Evolutionary conservation across 2,888 invertebrate genomes (phyloP), one percentile per base, ranked within the genome.

Genomic region (Phyllotreta striolata): DNA sequence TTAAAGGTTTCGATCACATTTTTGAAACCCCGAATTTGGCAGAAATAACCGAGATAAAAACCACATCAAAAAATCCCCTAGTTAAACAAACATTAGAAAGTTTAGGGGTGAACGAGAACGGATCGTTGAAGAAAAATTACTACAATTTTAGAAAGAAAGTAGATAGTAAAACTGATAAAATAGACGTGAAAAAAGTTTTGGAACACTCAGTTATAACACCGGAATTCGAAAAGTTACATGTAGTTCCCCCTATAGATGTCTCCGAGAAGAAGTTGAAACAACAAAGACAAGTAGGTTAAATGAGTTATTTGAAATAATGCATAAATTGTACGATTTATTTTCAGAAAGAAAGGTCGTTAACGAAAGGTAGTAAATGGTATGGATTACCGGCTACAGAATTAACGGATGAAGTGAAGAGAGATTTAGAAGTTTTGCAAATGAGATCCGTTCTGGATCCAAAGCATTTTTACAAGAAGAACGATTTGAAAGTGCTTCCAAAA

Each of bases 381-480:
- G 87, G 95, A 78, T 84, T 98, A 83, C 90, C 91, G 8, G 93
- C 94, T 0, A 90, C 93, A 9, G 96, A 97, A 81, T 79, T 97
- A 72, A 96, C 95, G 0, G 92, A 94, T 35, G 96, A 97, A 79
- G 82, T 91, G 51, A 91, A 90, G 80, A 91, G 90, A 76, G 97
- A 98, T 81, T 84, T 99, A 8, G 89, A 93, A 83, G 84, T 97
- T 8, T 83, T 99, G 1, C 91, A 94, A 82, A 96, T 98, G 96
- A 88, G 98, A 73, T 92, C 93, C 0, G 93, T 88, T 0, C 82
- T 98, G 8, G 92, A 98, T 83, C 94, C 96, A 0, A 96, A 96
- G 80, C 90, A 90, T 71, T 98, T 97, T 83, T 98, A 98, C 83
- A 97, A 97, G 81, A 92, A 93, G 76, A 95, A 94, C 79, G 94